Conservation (phyloP, 2,797 vertebrate genomes). For the Crax fasciolata region DNA sequence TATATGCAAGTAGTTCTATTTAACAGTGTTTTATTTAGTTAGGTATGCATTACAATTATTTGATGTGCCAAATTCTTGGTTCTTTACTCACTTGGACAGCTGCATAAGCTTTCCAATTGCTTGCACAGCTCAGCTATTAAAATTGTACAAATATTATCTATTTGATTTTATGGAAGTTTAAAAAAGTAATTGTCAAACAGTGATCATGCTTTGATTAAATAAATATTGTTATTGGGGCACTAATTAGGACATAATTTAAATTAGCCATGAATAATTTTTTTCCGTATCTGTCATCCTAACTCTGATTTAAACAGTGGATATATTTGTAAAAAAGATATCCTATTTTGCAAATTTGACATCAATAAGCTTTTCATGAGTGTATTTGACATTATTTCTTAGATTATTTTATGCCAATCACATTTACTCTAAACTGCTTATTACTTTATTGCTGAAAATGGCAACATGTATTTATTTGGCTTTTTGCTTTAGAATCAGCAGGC, state of each 20-base stretch:
- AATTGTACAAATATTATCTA: constrained; percentile 62
- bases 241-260: constrained; percentile 73
- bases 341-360: constrained; percentile 73
- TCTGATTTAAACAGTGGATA: constrained; percentile 59
- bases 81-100: constrained; percentile 18
- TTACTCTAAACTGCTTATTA: constrained; percentile 78
- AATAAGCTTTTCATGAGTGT: constrained; percentile 47
- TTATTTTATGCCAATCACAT: constrained; percentile 78
- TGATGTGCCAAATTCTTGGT: background rate
- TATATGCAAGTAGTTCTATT: background rate
- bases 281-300: constrained; percentile 45
- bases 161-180: constrained; percentile 66
- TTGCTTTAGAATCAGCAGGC: constrained; percentile 80
- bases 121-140: constrained; percentile 59
- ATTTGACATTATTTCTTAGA: constrained; percentile 69
- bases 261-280: constrained; percentile 75
- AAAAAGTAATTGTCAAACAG: constrained; percentile 79
- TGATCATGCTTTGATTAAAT: constrained; percentile 78
- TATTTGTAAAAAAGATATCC: constrained; percentile 55
- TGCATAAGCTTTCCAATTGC: constrained; percentile 47
- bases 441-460: constrained; percentile 78
- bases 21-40: constrained; percentile 33
- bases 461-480: constrained; percentile 79
- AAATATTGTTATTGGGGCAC: constrained; percentile 56
- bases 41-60: background rate